phyloP scores from a whole-genome alignment of 2,888 invertebrate genomes.

The Polydrusus cervinus region DNA sequence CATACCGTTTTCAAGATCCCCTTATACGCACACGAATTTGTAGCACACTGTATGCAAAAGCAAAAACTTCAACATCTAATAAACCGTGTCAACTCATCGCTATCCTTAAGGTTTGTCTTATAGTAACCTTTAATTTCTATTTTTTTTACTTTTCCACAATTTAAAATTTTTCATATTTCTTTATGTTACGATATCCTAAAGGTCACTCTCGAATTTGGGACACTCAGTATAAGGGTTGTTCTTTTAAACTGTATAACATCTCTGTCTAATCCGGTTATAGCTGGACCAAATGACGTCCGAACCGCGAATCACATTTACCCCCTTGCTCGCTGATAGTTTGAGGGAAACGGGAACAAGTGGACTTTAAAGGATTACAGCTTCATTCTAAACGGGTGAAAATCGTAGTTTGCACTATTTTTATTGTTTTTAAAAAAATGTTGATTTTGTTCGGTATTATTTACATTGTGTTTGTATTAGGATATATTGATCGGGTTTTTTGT shows the following conservation, averaged over 20 bases:
- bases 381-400: not conserved
- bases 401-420: not conserved
- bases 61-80: too few species aligned
- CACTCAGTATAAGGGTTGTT: too few species aligned
- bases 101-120: too few species aligned
- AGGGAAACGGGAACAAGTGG: slow-evolving; percentile 42
- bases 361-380: slow-evolving; percentile 37
- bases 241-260: slow-evolving; percentile 42
- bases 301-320: slow-evolving; percentile 60
- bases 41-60: too few species aligned
- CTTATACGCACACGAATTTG: too few species aligned
- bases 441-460: not conserved
- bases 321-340: slow-evolving; percentile 51
- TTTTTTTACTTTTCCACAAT: too few species aligned
- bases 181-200: too few species aligned
- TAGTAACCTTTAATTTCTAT: too few species aligned
- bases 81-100: too few species aligned
- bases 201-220: too few species aligned
- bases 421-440: not conserved
- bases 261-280: slow-evolving; percentile 62
- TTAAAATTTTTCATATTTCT: too few species aligned
- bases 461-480: not conserved
- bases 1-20: too few species aligned
- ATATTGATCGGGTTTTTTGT: not conserved
- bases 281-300: slow-evolving; percentile 61